These are phyloP conservation scores for Phalacrocorax pelagicus DNA, from an alignment of 2,113 vertebrate genomes.

Conservation along the genomic window DNA sequence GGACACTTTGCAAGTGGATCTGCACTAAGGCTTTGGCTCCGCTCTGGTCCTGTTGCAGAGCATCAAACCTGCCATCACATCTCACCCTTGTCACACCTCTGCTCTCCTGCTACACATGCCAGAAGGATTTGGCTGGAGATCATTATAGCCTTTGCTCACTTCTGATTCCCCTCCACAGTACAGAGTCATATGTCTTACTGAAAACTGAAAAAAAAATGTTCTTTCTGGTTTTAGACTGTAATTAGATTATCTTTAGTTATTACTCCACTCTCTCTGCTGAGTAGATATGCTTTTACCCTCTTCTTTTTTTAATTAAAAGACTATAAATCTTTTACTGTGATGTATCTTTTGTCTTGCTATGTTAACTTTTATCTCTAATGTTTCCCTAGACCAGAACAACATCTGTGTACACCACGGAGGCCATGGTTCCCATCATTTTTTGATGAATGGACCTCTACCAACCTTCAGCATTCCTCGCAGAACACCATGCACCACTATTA, in stretches of 20 bases:
- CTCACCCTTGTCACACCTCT: neutral
- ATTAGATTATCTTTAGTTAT: constrained; percentile 29
- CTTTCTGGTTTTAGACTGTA: neutral
- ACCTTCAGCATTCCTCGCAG: neutral
- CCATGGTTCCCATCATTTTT: neutral
- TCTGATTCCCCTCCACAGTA: neutral
- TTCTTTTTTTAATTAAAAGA: constrained; percentile 20
- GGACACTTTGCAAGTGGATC: neutral
- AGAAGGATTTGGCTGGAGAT: neutral
- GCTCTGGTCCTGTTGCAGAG: neutral
- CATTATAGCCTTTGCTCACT: neutral
- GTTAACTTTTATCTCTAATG: neutral
- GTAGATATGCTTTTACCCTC: neutral
- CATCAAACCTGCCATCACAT: neutral
- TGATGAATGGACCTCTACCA: constrained; percentile 25
- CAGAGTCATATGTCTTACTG: neutral
- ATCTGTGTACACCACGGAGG: neutral
- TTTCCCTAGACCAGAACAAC: neutral
- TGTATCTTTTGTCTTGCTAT: neutral
- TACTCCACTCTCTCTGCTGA: neutral
- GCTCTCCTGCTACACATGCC: neutral
- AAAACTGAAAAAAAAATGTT: neutral
- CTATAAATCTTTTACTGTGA: neutral
- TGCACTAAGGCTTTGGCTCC: neutral
- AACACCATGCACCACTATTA: neutral